A percentile compares a stretch with the other conserved stretches of the same genome.
phyloP scores from a whole-genome alignment of 2,797 vertebrate genomes.

The Gobio occitaniae region DNA sequence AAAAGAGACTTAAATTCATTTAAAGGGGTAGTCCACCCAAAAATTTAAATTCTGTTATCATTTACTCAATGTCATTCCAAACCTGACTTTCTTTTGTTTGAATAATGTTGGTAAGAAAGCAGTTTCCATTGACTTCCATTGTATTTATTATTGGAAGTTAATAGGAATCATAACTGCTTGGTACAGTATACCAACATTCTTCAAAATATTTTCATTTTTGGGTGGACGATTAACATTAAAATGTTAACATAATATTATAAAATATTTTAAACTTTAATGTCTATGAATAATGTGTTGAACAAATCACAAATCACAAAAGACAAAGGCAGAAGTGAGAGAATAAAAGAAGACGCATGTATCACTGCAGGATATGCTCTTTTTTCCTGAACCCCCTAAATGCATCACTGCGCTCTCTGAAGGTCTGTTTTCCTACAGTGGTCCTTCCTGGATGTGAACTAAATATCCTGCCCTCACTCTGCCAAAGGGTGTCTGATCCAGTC shows the following conservation, averaged over 20 bases:
- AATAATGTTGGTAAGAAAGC: neutral
- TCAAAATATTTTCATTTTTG: neutral
- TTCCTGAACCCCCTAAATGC: constrained; percentile 27
- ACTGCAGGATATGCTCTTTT: constrained; percentile 57
- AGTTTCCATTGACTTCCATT: neutral
- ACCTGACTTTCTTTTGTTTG: neutral
- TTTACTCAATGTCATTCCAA: neutral
- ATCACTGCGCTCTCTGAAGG: constrained; percentile 29
- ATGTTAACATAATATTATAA: neutral
- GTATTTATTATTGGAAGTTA: neutral
- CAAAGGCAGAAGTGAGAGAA: constrained; percentile 23
- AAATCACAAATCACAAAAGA: constrained; percentile 18
- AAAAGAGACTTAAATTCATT: neutral
- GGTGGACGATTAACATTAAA: neutral
- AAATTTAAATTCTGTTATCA: neutral
- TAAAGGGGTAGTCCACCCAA: neutral
- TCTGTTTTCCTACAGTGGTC: constrained; percentile 56
- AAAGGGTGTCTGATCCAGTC: constrained; percentile 42
- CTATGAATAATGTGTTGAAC: neutral
- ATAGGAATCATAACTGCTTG: neutral
- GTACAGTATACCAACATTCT: neutral
- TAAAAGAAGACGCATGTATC: constrained; percentile 47
- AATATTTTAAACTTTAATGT: neutral
- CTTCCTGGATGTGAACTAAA: constrained; percentile 61
- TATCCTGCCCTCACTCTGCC: constrained; percentile 49